Evolutionary conservation across 2,888 invertebrate genomes (phyloP).

Genomic region (Hoplodrina ambigua): DNA sequence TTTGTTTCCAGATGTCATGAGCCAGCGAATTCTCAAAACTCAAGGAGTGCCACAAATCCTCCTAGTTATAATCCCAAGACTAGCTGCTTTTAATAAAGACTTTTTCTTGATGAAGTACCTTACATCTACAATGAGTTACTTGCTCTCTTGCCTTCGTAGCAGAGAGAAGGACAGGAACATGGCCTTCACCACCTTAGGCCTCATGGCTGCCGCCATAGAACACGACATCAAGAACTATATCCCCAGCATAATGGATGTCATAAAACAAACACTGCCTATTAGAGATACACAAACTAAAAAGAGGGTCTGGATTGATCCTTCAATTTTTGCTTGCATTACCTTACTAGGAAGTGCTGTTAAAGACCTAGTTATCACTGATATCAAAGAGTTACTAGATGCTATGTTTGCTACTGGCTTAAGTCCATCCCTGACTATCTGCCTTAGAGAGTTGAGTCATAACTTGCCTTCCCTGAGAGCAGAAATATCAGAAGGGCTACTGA

Average conservation of each 20-base stretch:
- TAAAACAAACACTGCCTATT: slow-evolving; percentile 94
- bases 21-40: slow-evolving; percentile 94
- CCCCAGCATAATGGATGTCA: slow-evolving; percentile 95
- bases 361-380: slow-evolving; percentile 93
- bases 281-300: slow-evolving; percentile 95
- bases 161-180: slow-evolving; percentile 96
- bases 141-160: slow-evolving; percentile 94
- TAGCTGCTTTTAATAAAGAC: slow-evolving; percentile 97
- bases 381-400: slow-evolving; percentile 96
- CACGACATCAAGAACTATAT: slow-evolving; percentile 95
- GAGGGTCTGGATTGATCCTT: slow-evolving; percentile 94
- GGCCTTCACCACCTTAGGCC: slow-evolving; percentile 97
- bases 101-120: slow-evolving; percentile 95
- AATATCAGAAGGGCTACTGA: slow-evolving; percentile 97
- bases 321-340: slow-evolving; percentile 98
- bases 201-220: slow-evolving; percentile 97
- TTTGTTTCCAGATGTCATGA: slow-evolving; percentile 92
- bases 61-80: slow-evolving; percentile 95
- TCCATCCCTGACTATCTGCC: slow-evolving; percentile 96
- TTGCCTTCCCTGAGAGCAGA: slow-evolving; percentile 96
- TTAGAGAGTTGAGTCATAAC: slow-evolving; percentile 96
- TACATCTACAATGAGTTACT: slow-evolving; percentile 93
- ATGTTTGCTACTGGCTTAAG: slow-evolving; percentile 98
- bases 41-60: slow-evolving; percentile 96
- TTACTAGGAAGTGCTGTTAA: slow-evolving; percentile 97